Evolutionary conservation across 2,113 vertebrate species (phyloP), one percentile per base, ranked within the genome.

Genomic region (Aegithalos caudatus): DNA sequence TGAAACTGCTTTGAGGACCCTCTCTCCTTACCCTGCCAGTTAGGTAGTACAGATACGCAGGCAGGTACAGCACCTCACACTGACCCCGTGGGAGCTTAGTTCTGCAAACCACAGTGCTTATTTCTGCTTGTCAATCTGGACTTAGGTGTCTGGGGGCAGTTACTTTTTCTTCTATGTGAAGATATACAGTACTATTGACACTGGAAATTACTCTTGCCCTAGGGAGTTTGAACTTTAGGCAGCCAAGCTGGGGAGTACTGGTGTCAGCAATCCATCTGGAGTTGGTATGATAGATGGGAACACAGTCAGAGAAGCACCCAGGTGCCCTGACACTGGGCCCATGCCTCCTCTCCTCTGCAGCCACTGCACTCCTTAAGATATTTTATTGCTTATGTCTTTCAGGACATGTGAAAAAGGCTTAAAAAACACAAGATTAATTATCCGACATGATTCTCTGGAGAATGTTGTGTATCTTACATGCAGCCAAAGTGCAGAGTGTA

Each of bases 351-450:
- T 71, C 42, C 69, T 86, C 61, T 86, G 85, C 73, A 94, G 72
- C 86, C 93, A 95, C 92, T 76, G 73, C 78, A 40, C 86, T 94
- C 69, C 81, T 95, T 66, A 76, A 80, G 81, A 60, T 86, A 81
- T 93, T 95, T 97, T 81, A 90, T 87, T 96, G 91, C 95, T 97
- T 89, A 84, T 82, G 87, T 80, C 93, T 96, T 93, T 90, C 92
- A 81, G 94, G 91, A 96, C 85, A 96, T 90, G 80, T 50, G 69
- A 92, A 87, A 94, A 95, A 92, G 90, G 51, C 93, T 94, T 94
- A 95, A 96, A 95, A 95, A 94, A 95, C 86, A 71, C 90, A 90
- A 95, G 96, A 95, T 90, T 92, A 97, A 97, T 97, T 95, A 96
- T 91, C 90, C 23, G 0, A 78, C 92, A 60, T 73, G 87, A 94